Evolutionary conservation across 2,113 vertebrate genomes (phyloP), one percentile per base, ranked within the genome.

Genomic region (Aphyosemion australe): DNA sequence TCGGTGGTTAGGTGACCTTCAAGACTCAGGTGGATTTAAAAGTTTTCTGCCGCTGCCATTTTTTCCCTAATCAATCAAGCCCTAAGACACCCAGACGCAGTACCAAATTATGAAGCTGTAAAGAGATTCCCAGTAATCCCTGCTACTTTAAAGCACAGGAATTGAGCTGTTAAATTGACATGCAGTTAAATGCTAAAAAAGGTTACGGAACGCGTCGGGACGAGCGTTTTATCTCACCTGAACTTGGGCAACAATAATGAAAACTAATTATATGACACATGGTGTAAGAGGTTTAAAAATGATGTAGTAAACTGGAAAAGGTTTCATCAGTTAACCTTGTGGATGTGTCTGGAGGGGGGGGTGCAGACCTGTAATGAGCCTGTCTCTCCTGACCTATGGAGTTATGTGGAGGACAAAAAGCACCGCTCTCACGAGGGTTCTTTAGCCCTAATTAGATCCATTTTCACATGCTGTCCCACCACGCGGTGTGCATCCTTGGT

Each of bases 261-360:
- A 91, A 91, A 91, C 88, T 88, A 91, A 91, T 91, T 91, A 90
- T 86, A 52, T 82, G 85, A 91, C 86, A 90, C 88, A 83, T 80
- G 88, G 87, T 85, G 85, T 72, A 56, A 84, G 82, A 61, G 84
- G 71, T 86, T 90, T 87, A 72, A 87, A 87, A 84, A 84, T 83
- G 59, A 88, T 86, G 88, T 87, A 88, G 88, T 88, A 90, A 90
- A 90, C 85, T 76, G 82, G 69, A 90, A 48, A 88, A 91, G 88
- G 90, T 90, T 89, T 82, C 84, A 79, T 85, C 85, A 89, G 88
- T 90, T 91, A 89, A 91, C 87, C 90, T 85, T 74, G 87, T 66
- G 61, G 60, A 70, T 68, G 74, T 81, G 81, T 90, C 84, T 85
- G 43, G 63, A n/a, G 26, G 26, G 63, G 34, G 61, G 73, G 83